A percentile compares a stretch with the other conserved stretches of the same genome.
phyloP scores from a whole-genome alignment of 2,888 invertebrate species.

The Branchipolynoe longqiensis region DNA sequence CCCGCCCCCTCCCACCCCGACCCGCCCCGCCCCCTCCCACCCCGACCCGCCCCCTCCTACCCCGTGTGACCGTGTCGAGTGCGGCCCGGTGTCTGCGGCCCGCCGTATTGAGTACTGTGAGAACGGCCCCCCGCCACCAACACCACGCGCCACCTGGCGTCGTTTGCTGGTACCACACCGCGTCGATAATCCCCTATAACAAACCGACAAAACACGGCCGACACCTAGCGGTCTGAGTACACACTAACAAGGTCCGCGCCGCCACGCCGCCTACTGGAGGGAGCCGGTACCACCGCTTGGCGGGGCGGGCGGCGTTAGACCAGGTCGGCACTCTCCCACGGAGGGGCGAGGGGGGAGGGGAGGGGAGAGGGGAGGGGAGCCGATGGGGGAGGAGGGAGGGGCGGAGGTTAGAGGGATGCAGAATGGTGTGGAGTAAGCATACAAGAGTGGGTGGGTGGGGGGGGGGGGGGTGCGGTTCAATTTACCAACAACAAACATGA shows the following conservation, averaged over 20 bases:
- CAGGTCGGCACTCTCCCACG: constrained; percentile 15
- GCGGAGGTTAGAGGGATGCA: too few relatives aligned
- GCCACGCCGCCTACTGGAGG: not conserved
- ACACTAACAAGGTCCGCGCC: constrained; percentile 5
- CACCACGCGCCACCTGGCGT: constrained; percentile 10
- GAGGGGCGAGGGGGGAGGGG: too few relatives aligned
- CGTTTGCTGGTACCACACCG: not conserved
- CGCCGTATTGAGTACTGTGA: constrained; percentile 33
- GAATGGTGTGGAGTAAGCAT: too few relatives aligned
- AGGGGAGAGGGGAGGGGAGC: too few relatives aligned
- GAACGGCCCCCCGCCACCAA: not conserved
- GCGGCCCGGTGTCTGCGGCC: constrained; percentile 6
- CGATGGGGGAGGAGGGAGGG: too few relatives aligned
- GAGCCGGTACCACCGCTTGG: too few relatives aligned
- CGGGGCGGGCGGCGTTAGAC: not conserved
- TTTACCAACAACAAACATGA: not conserved
- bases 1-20: too few relatives aligned
- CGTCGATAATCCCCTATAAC: constrained; percentile 52
- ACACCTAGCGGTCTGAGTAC: constrained; percentile 45
- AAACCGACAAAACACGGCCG: constrained; percentile 43
- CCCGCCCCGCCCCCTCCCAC: not conserved
- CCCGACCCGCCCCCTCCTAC: not conserved
- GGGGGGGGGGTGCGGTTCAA: not conserved
- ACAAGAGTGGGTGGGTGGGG: too few relatives aligned
- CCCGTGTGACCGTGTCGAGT: not conserved